Percentiles rank a stretch among this genome's conserved stretches.
Conservation (phyloP, 2,113 vertebrate genomes). For the Equus przewalskii region DNA sequence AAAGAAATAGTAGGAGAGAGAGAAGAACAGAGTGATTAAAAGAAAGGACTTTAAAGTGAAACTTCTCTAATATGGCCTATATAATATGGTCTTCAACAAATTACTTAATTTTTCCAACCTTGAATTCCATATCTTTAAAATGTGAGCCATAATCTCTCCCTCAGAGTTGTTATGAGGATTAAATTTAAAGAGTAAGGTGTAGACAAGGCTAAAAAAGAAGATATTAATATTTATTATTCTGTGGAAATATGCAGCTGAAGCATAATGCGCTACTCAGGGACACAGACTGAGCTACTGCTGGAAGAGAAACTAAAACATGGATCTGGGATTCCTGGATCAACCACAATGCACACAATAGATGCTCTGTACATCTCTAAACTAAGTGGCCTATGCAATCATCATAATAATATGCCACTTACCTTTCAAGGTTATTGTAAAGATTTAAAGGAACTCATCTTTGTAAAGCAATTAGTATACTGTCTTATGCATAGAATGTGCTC, state of each 20-base stretch:
- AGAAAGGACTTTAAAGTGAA: neutral
- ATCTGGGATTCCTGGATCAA: conserved; percentile 19
- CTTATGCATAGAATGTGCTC: neutral
- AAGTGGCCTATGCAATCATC: neutral
- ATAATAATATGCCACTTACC: neutral
- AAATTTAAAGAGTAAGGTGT: conserved; percentile 1
- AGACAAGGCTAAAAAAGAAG: neutral
- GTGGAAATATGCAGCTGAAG: conserved; percentile 24
- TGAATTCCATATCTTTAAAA: conserved; percentile 23
- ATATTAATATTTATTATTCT: conserved; percentile 23
- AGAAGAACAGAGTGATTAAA: neutral
- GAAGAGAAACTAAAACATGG: conserved; percentile 33
- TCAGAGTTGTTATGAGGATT: neutral
- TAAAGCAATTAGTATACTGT: conserved; percentile 5
- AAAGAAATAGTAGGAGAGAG: neutral
- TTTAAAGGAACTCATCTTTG: conserved; percentile 17
- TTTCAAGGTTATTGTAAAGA: neutral
- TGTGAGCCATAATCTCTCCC: neutral
- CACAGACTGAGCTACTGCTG: neutral
- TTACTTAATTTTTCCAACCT: conserved; percentile 22
- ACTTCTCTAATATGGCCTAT: neutral
- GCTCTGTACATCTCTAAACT: neutral
- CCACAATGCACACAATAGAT: neutral
- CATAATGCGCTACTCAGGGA: neutral
- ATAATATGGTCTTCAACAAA: neutral